phyloP scores from a whole-genome alignment of 2,113 vertebrate species.

The Piliocolobus tephrosceles region DNA sequence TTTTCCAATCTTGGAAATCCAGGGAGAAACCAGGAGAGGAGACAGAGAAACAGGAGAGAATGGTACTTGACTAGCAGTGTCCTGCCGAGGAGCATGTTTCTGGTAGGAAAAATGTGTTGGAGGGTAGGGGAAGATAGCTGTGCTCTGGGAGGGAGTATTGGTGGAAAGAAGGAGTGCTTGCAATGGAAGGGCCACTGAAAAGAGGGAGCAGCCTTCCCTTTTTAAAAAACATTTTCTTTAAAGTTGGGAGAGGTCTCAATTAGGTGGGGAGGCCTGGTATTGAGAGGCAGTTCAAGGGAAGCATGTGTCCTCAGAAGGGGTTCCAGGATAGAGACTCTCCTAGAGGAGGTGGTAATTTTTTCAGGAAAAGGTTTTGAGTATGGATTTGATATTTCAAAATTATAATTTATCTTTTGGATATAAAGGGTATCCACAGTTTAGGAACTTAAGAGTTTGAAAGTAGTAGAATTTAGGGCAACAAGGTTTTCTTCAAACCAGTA shows the following conservation, averaged over 20 bases:
- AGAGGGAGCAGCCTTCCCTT: neutral
- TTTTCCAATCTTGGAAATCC: constrained; percentile 34
- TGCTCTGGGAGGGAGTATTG: neutral
- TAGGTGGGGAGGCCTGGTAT: neutral
- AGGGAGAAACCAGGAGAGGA: neutral
- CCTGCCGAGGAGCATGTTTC: neutral
- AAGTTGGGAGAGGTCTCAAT: neutral
- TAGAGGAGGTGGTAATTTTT: neutral
- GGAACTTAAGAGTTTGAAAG: constrained; percentile 7
- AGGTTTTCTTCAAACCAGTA: neutral
- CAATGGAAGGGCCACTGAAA: neutral
- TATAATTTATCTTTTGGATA: constrained; percentile 34
- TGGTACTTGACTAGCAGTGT: neutral
- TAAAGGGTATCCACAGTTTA: neutral
- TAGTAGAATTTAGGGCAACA: neutral
- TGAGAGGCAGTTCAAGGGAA: neutral
- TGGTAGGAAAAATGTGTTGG: neutral
- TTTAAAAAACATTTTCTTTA: neutral
- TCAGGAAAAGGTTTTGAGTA: neutral
- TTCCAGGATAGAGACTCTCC: neutral
- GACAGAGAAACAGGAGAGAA: neutral
- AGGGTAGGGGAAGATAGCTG: neutral
- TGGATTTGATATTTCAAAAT: constrained; percentile 28
- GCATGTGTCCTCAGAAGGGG: neutral
- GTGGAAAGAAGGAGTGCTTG: neutral